A percentile compares a stretch with the other conserved stretches of the same genome.
Evolutionary conservation across 2,797 vertebrate genomes (phyloP).

Genomic region (Syngnathus acus): DNA sequence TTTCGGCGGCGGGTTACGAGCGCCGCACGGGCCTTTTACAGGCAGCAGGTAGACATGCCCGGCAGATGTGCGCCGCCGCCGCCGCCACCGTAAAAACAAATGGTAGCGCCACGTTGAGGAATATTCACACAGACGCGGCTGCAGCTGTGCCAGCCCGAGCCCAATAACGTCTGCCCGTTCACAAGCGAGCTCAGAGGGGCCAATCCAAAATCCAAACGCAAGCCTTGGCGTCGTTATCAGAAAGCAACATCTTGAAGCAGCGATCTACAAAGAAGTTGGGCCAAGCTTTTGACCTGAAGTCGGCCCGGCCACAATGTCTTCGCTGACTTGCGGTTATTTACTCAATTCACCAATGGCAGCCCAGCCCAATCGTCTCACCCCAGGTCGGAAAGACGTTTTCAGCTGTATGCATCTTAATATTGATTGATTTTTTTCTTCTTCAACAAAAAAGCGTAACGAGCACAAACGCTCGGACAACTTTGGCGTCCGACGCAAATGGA

Average conservation of each 20-base stretch:
- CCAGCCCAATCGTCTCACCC: constrained; percentile 49
- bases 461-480: constrained; percentile 25
- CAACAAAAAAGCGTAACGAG: constrained; percentile 13
- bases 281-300: no score
- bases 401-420: constrained; percentile 20
- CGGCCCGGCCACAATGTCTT: background rate
- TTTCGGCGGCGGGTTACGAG: constrained; percentile 58
- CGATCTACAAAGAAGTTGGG: no score
- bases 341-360: constrained; percentile 65
- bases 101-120: constrained; percentile 72
- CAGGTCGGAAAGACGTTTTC: constrained; percentile 6
- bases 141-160: constrained; percentile 88
- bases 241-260: no score
- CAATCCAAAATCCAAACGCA: constrained; percentile 38
- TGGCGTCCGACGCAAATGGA: constrained; percentile 48
- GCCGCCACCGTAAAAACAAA: constrained; percentile 70
- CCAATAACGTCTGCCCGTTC: constrained; percentile 67
- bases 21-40: constrained; percentile 76
- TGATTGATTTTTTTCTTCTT: constrained; percentile 23
- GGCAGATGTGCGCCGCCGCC: constrained; percentile 78
- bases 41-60: constrained; percentile 79
- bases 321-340: no score
- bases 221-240: background rate
- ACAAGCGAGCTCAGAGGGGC: constrained; percentile 74
- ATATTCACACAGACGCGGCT: constrained; percentile 58